Conservation (phyloP, 2,113 vertebrate species). For the Microcebus jonahi region DNA sequence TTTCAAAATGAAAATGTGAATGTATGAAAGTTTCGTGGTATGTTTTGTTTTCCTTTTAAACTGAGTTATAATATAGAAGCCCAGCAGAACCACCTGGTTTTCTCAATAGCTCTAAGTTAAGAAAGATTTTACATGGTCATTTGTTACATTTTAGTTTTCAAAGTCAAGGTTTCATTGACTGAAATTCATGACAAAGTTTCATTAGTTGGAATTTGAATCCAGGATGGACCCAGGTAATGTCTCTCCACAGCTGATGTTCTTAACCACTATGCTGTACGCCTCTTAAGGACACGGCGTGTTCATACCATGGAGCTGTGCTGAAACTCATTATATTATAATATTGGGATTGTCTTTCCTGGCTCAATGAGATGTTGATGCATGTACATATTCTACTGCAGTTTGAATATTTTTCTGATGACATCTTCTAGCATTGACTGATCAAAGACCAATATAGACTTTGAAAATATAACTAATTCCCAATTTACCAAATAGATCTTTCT, state of each 20-base stretch:
- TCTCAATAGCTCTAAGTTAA: not conserved
- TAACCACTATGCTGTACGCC: not conserved
- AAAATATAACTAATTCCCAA: not conserved
- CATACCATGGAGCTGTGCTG: not conserved
- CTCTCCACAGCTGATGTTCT: not conserved
- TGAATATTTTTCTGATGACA: not conserved
- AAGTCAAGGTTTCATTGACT: not conserved
- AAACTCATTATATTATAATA: not conserved
- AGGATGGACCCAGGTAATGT: not conserved
- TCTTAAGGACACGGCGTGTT: not conserved
- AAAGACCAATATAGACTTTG: not conserved
- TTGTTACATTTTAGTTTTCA: not conserved
- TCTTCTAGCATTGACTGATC: not conserved
- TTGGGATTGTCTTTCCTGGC: not conserved
- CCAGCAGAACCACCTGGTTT: not conserved
- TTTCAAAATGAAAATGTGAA: not conserved
- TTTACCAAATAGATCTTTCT: not conserved
- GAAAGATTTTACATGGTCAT: not conserved
- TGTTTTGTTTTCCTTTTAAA: not conserved
- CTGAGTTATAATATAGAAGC: not conserved
- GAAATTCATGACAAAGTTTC: not conserved
- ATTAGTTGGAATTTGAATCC: not conserved
- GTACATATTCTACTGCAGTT: not conserved
- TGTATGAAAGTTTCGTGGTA: not conserved
- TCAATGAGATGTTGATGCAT: not conserved